A percentile compares a stretch with the other conserved stretches of the same genome.
These are phyloP conservation scores for Pseudomyrmex flavicornis DNA, from an alignment of 1,140 invertebrate species.

Conservation along the genomic window DNA sequence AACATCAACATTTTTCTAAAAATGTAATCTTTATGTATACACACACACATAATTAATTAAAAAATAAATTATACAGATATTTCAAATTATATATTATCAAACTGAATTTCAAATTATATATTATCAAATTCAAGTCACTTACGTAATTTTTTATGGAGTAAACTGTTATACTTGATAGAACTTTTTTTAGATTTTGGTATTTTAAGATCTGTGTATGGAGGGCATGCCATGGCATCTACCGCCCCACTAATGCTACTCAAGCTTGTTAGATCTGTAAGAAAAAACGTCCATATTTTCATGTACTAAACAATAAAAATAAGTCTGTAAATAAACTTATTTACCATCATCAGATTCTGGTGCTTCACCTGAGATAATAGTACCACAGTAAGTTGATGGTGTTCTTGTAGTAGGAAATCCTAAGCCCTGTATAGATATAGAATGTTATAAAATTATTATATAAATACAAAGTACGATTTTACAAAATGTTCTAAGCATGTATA, in stretches of 20 bases:
- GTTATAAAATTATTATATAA: conserved; percentile 16
- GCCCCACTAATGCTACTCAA: conserved; percentile 80
- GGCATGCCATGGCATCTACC: conserved; percentile 80
- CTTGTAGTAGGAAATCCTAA: conserved; percentile 75
- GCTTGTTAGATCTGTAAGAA: conserved; percentile 77
- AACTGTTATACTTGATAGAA: conserved; percentile 83
- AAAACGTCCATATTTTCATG: conserved; percentile 21
- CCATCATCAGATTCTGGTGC: conserved; percentile 83
- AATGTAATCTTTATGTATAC: background rate
- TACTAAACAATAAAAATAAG: background rate
- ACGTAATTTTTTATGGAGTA: conserved; percentile 84
- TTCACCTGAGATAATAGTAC: conserved; percentile 83
- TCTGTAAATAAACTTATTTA: conserved; percentile 34
- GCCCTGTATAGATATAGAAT: conserved; percentile 68
- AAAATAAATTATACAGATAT: background rate
- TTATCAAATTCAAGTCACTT: conserved; percentile 63
- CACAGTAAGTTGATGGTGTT: conserved; percentile 76
- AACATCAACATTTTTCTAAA: too few relatives aligned
- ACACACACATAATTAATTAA: background rate
- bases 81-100: background rate
- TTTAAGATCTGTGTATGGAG: conserved; percentile 79
- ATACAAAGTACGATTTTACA: background rate
- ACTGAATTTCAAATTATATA: too few relatives aligned
- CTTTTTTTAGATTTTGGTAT: conserved; percentile 77
- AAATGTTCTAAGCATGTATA: too few relatives aligned